Evolutionary conservation across 92 coral and sea anemone species (phyloP), one percentile per base, ranked within the genome.

Genomic region (Anthopleura xanthogrammica): DNA sequence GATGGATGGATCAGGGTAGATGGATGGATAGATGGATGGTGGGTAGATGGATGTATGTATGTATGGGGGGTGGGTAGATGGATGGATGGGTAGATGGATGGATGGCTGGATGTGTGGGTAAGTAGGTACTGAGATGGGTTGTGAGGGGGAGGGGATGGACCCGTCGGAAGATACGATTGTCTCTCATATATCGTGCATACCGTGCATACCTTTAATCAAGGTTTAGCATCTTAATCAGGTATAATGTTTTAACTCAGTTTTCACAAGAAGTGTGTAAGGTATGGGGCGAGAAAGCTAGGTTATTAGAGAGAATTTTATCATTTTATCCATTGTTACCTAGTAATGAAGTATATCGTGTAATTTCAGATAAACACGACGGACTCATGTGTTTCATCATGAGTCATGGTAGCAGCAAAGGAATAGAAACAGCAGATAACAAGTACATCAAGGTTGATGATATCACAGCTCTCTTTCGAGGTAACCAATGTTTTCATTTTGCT

Each of bases 311-410:
- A 29, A 29, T 29, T 29, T 29, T 29, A 29, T 29, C 36, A 29
- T 29, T 29, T 82, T 40, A 46, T 22, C 46, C 17, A 60, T 12
- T 24, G 8, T 22, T 23, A 10, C n/a, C 14, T 83, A 12, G 36
- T 43, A 46, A 46, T 46, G 50, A 46, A 5, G 50, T 46, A 46
- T 76, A 4, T 4, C 54, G 42, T 78, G 58, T 24, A 19, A n/a
- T 58, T 65, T 14, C 82, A 97, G 99, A 77, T 55, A 82, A 89
- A 12, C 93, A 94, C 68, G 99, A 97, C 77, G 91, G 95, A 24
- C 80, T 97, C 39, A 85, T 94, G 56, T 95, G 98, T 68, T 82
- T 97, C 24, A 86, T 97, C 52, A 90, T 95, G 91, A 97, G 95
- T 76, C 99, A 97, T 72, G 99, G 99, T 12, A 86, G 88, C 20